Base-by-base conservation (phyloP, 2,113 vertebrate genomes). In the Egretta garzetta region DNA sequence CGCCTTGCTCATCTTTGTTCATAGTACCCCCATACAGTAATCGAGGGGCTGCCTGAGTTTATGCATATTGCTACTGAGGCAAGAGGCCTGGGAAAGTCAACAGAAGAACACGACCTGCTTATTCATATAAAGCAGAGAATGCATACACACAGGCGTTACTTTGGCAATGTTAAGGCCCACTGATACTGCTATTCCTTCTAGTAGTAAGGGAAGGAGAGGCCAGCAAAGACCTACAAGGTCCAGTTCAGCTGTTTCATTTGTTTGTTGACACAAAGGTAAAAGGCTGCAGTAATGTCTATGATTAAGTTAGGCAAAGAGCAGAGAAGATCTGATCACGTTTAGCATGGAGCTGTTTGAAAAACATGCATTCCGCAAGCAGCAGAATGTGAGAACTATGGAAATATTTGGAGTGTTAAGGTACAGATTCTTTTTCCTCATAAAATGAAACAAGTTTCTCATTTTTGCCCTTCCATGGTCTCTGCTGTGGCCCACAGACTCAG, bases 81-180 rank as follows among this genome's bases (percentile, higher is more conserved):
- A 50, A 70, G 45, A 75, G 32, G 60, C 18, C 41, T 50, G 62
- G 28, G 37, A 77, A 75, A n/a, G 45, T 32, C 64, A 47, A 26
- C 16, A 71, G 35, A 28, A 63, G 37, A 84, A 58, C 13, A 26
- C 13, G n/a, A 63, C 35, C 41, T 47, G 60, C 21, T 62, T 5
- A 1, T 56, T 68, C 53, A 52, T 55, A 32, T 37, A 62, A 83
- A 67, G 32, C 33, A 58, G 26, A 60, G 39, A 49, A 66, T 9
- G 28, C 18, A 41, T 16, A 11, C 53, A 68, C 17, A 32, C 1
- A 12, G 12, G 55, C 0, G 0, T 50, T 50, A 45, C 21, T 50
- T 73, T 68, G 41, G 32, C 52, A 67, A 47, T 37, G 16, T 28
- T 72, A 33, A 50, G 35, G 64, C 27, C 24, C 39, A 73, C 21